Evolutionary conservation across 2,113 vertebrate genomes (phyloP).

Genomic region (Menura novaehollandiae): DNA sequence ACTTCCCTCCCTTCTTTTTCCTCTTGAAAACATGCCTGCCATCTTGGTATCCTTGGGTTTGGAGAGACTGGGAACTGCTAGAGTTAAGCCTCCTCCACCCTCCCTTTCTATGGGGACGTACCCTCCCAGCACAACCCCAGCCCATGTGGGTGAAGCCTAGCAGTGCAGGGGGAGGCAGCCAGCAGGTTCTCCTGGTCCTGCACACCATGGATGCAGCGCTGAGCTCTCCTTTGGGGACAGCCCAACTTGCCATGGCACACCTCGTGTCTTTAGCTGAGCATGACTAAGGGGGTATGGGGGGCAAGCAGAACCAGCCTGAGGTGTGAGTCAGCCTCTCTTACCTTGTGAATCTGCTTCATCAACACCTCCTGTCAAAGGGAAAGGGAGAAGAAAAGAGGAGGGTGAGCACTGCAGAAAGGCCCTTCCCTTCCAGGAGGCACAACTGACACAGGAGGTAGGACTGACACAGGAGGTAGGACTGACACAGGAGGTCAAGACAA

Average conservation of each 20-base stretch:
- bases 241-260: accelerated
- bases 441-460: not conserved
- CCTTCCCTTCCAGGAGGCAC: not conserved
- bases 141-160: not conserved
- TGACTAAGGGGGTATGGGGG: not conserved
- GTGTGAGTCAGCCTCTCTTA: slow-evolving; percentile 53
- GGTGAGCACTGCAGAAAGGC: not conserved
- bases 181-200: not conserved
- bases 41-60: not conserved
- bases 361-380: slow-evolving; percentile 85
- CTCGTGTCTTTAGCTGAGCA: not conserved
- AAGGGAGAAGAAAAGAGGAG: not conserved
- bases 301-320: not conserved
- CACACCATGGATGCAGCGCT: not conserved
- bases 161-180: accelerated
- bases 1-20: not conserved
- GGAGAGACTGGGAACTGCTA: not conserved
- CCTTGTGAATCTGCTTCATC: slow-evolving; percentile 99
- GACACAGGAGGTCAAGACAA: not conserved
- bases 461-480: not conserved
- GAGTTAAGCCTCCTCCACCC: not conserved
- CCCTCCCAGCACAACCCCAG: not conserved
- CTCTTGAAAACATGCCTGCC: not conserved
- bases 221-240: not conserved
- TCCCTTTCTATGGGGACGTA: not conserved